phyloP scores from a whole-genome alignment of 2,113 vertebrate species.

The Daubentonia madagascariensis region DNA sequence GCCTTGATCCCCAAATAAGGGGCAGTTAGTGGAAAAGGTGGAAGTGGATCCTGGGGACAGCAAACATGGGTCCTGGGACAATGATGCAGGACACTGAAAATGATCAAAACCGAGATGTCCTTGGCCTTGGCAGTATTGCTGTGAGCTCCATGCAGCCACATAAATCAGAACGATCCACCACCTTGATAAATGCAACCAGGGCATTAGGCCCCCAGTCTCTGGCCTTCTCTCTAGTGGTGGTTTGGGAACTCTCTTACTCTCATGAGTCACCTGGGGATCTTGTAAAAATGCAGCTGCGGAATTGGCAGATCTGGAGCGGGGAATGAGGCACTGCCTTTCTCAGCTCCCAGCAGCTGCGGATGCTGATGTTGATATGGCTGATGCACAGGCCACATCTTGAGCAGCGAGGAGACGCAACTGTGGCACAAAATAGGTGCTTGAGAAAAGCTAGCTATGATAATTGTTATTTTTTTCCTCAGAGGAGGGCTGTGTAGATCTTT shows the following conservation, averaged over 20 bases:
- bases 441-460: fast-evolving
- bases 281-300: background rate
- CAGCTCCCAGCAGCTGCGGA: fast-evolving
- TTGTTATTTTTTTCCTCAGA: background rate
- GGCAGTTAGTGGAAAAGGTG: background rate
- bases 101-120: background rate
- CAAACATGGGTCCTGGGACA: too few species aligned
- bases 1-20: background rate
- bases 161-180: background rate
- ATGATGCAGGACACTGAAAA: background rate
- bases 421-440: fast-evolving
- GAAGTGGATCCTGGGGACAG: background rate
- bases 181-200: background rate
- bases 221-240: background rate
- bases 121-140: background rate
- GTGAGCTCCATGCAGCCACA: background rate
- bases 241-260: too few species aligned
- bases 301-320: fast-evolving
- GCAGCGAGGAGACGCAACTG: fast-evolving
- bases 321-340: fast-evolving
- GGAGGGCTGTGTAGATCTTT: background rate
- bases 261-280: background rate
- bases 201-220: background rate
- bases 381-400: fast-evolving
- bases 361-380: fast-evolving